These are phyloP conservation scores for Trichogramma evanescens DNA, from an alignment of 2,888 invertebrate species.

Conservation along the genomic window DNA sequence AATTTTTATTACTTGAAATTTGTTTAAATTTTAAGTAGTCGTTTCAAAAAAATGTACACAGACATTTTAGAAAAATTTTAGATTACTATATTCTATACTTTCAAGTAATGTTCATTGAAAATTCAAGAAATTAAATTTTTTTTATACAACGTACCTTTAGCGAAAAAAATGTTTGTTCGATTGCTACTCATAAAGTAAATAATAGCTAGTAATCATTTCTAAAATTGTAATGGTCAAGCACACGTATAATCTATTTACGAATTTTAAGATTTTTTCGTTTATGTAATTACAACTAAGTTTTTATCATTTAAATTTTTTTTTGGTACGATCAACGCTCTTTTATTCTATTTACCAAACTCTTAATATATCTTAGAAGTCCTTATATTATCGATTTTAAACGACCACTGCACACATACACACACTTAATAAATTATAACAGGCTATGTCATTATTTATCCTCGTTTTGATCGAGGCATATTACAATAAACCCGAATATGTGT, in stretches of 20 bases:
- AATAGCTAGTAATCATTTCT: too few species aligned
- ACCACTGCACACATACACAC: constrained; percentile 22
- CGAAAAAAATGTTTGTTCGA: too few species aligned
- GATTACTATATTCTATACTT: too few species aligned
- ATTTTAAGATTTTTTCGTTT: background rate
- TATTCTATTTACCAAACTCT: constrained; percentile 17
- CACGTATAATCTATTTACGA: background rate
- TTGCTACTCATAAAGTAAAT: too few species aligned
- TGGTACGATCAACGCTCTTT: constrained; percentile 34
- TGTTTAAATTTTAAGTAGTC: too few species aligned
- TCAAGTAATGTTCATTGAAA: too few species aligned
- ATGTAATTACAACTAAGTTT: background rate
- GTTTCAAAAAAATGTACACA: too few species aligned
- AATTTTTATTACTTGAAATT: too few species aligned
- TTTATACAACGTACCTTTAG: too few species aligned
- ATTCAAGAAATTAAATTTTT: too few species aligned
- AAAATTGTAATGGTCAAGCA: too few species aligned
- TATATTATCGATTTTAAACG: constrained; percentile 21
- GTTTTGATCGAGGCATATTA: constrained; percentile 24
- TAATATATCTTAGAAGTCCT: constrained; percentile 5
- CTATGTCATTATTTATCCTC: constrained; percentile 27
- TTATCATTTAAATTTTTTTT: constrained; percentile 32
- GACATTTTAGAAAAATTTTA: too few species aligned
- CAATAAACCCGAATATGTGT: background rate
- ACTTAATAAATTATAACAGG: constrained; percentile 29